Percentiles rank a stretch among this genome's conserved stretches.
These are phyloP conservation scores for Cacatua alba DNA, from an alignment of 2,113 vertebrate species.

Conservation along the genomic window DNA sequence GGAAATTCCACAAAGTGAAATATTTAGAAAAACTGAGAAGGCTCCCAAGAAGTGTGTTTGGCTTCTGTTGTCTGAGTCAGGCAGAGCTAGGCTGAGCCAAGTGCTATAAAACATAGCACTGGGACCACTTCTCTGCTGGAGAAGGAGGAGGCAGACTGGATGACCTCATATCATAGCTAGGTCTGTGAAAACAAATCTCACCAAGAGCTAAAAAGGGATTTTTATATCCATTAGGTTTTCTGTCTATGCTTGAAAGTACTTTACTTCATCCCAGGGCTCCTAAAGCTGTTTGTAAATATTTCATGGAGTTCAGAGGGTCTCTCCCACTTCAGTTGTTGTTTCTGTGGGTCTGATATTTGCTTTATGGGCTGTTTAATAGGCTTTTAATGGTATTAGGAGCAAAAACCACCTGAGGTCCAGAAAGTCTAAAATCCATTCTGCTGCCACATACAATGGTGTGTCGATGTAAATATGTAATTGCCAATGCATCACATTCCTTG, in stretches of 20 bases:
- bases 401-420: not conserved
- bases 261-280: constrained; percentile 16
- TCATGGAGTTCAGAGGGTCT: constrained; percentile 25
- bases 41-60: not conserved
- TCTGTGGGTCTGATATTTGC: not conserved
- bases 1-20: not conserved
- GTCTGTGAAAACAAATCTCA: constrained; percentile 27
- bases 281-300: constrained; percentile 50
- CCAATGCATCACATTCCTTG: not conserved
- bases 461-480: rapidly evolving
- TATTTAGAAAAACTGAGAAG: not conserved
- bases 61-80: not conserved
- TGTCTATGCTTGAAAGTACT: constrained; percentile 18
- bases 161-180: not conserved
- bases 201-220: not conserved
- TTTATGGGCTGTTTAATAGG: not conserved
- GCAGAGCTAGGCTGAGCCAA: not conserved
- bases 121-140: not conserved
- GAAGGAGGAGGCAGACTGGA: not conserved
- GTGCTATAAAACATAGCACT: not conserved
- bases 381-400: not conserved
- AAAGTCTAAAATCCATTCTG: not conserved
- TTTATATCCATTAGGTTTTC: constrained; percentile 45
- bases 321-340: constrained; percentile 10
- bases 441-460: not conserved